Conservation (phyloP, 2,888 invertebrate species). For the Erebia palarica region DNA sequence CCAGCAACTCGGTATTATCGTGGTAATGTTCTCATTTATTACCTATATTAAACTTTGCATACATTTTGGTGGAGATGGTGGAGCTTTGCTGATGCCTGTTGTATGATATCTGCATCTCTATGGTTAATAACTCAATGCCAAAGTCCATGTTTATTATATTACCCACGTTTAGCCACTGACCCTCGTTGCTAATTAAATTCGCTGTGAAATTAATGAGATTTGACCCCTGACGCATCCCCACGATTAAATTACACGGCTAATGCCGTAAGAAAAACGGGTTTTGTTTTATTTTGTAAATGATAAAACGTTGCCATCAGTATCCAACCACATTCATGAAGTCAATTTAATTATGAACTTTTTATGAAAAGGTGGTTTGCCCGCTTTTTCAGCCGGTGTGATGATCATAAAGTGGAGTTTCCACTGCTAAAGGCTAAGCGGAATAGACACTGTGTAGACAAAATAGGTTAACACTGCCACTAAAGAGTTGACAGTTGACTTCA, state of each 20-base stretch:
- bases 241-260: slow-evolving; percentile 61
- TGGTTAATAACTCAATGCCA: neutral
- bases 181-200: slow-evolving; percentile 62
- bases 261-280: slow-evolving; percentile 32
- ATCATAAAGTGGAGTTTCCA: too few species aligned
- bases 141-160: slow-evolving; percentile 48
- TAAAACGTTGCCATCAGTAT: slow-evolving; percentile 18
- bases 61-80: too few species aligned
- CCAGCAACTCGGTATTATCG: too few species aligned
- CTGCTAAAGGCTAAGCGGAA: too few species aligned
- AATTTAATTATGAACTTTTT: neutral
- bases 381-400: neutral
- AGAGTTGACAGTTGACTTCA: too few species aligned
- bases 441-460: too few species aligned
- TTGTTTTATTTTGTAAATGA: slow-evolving; percentile 21
- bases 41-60: too few species aligned
- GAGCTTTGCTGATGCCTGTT: too few species aligned
- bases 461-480: too few species aligned
- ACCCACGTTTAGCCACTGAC: slow-evolving; percentile 50
- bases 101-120: neutral
- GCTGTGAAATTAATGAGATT: slow-evolving; percentile 66
- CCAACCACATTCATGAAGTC: neutral
- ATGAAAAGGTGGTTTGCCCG: neutral
- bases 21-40: too few species aligned
- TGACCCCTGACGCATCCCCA: slow-evolving; percentile 48